Percentiles rank a stretch among this genome's conserved stretches.
Evolutionary conservation across 2,113 vertebrate species (phyloP).

Genomic region (Oryzias curvinotus): DNA sequence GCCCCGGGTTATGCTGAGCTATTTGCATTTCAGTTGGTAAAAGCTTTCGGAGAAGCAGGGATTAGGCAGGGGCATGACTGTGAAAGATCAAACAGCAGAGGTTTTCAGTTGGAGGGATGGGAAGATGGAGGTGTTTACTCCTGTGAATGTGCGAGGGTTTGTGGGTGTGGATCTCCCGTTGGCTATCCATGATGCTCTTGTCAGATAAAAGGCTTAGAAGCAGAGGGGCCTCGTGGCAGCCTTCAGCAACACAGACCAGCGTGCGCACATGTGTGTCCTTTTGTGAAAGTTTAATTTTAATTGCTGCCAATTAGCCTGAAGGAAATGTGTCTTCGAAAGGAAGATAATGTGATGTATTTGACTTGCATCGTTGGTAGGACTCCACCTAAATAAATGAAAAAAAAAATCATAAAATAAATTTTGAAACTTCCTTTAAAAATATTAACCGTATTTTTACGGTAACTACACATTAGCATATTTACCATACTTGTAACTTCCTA

Average conservation of each 20-base stretch:
- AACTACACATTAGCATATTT: too few species aligned
- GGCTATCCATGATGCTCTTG: slow-evolving; percentile 39
- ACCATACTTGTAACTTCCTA: too few species aligned
- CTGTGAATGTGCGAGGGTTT: slow-evolving; percentile 11
- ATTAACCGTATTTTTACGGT: too few species aligned
- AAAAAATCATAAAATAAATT: background rate
- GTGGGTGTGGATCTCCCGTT: slow-evolving; percentile 25
- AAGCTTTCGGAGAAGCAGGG: slow-evolving; percentile 46
- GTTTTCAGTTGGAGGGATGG: slow-evolving; percentile 31
- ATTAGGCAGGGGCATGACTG: slow-evolving; percentile 47
- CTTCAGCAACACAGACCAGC: slow-evolving; percentile 16
- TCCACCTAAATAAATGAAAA: background rate
- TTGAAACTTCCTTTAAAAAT: too few species aligned
- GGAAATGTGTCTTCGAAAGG: slow-evolving; percentile 20
- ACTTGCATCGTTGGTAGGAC: slow-evolving; percentile 12
- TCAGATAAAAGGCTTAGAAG: slow-evolving; percentile 46
- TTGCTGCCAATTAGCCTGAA: slow-evolving; percentile 28
- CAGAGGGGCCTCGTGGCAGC: slow-evolving; percentile 25
- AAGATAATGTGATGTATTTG: slow-evolving; percentile 9
- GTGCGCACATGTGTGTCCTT: background rate
- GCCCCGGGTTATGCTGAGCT: slow-evolving; percentile 66
- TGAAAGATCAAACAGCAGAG: slow-evolving; percentile 45
- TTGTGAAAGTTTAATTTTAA: slow-evolving; percentile 25
- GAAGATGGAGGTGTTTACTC: slow-evolving; percentile 40
- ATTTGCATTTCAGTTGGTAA: slow-evolving; percentile 72